Percentiles rank a stretch among this genome's conserved stretches.
Evolutionary conservation across 2,888 invertebrate genomes (phyloP).

Genomic region (Drepana falcataria): DNA sequence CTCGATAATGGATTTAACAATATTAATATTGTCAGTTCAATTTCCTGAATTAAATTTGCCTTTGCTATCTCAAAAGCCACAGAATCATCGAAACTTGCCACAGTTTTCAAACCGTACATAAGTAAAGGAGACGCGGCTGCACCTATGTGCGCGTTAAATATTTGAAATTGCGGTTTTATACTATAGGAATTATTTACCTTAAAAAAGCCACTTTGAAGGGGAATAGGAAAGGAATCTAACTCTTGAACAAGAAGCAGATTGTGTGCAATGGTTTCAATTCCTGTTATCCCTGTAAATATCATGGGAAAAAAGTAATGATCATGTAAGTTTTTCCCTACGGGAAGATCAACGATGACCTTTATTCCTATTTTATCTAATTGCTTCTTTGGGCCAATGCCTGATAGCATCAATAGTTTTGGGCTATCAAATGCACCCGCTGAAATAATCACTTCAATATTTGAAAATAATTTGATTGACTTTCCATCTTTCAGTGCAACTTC

Average conservation of each 20-base stretch:
- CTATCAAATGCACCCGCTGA: slow-evolving; percentile 58
- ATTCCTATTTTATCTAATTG: slow-evolving; percentile 42
- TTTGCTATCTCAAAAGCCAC: slow-evolving; percentile 39
- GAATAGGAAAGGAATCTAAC: slow-evolving; percentile 38
- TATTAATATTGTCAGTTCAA: slow-evolving; percentile 35
- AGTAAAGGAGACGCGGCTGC: slow-evolving; percentile 40
- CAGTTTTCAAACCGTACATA: slow-evolving; percentile 29
- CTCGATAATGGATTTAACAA: slow-evolving; percentile 54
- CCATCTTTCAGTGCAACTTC: slow-evolving; percentile 34
- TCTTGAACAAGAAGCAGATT: slow-evolving; percentile 29
- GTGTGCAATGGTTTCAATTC: slow-evolving; percentile 47
- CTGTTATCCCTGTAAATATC: slow-evolving; percentile 41
- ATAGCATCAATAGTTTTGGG: slow-evolving; percentile 59
- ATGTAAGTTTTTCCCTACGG: slow-evolving; percentile 60
- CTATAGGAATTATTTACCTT: slow-evolving; percentile 26
- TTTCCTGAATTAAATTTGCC: slow-evolving; percentile 40
- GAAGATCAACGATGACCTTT: slow-evolving; percentile 42
- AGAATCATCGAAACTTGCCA: slow-evolving; percentile 30
- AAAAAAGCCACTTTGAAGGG: slow-evolving; percentile 46
- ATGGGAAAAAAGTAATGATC: slow-evolving; percentile 47
- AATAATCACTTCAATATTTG: slow-evolving; percentile 50
- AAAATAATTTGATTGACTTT: slow-evolving; percentile 35
- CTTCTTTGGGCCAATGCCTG: slow-evolving; percentile 55
- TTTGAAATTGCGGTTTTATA: slow-evolving; percentile 51
- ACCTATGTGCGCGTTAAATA: slow-evolving; percentile 50